phyloP scores from a whole-genome alignment of 64 coral and sea anemone species.

The Actinia equina region DNA sequence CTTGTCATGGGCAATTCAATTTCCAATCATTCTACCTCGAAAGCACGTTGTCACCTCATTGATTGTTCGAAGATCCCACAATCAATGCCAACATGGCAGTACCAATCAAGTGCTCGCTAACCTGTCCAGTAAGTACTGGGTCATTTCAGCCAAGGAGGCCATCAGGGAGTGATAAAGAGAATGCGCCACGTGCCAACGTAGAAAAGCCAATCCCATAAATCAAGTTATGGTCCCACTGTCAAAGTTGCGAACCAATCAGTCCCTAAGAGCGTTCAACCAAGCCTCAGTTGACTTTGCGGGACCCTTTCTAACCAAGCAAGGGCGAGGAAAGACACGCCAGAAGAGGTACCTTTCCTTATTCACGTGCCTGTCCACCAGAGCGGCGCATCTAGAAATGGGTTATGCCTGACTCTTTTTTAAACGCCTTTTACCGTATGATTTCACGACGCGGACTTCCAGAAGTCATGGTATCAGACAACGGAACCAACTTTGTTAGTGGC shows the following conservation, averaged over 20 bases:
- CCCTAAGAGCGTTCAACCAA: constrained; percentile 20
- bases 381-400: constrained; percentile 35
- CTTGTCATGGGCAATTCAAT: constrained; percentile 25
- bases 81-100: constrained; percentile 37
- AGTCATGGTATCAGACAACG: constrained; percentile 33
- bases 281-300: constrained; percentile 33
- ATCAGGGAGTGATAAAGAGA: constrained; percentile 49
- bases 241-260: constrained; percentile 1
- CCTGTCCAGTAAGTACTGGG: constrained; percentile 41
- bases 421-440: not conserved
- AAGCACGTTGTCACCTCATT: constrained; percentile 44
- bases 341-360: constrained; percentile 40
- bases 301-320: constrained; percentile 36
- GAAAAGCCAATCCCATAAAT: constrained; percentile 28
- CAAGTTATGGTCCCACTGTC: constrained; percentile 58
- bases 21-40: constrained; percentile 55
- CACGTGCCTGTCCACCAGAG: constrained; percentile 11
- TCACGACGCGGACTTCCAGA: constrained; percentile 1
- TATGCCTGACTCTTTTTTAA: constrained; percentile 19
- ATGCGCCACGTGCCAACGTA: constrained; percentile 21
- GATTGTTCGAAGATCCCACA: constrained; percentile 47
- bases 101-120: constrained; percentile 45
- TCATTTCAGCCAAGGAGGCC: constrained; percentile 33
- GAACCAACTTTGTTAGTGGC: constrained; percentile 27
- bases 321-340: not conserved